Base-by-base conservation (phyloP, 2,888 invertebrate genomes). In the Diplazon laetatorius region DNA sequence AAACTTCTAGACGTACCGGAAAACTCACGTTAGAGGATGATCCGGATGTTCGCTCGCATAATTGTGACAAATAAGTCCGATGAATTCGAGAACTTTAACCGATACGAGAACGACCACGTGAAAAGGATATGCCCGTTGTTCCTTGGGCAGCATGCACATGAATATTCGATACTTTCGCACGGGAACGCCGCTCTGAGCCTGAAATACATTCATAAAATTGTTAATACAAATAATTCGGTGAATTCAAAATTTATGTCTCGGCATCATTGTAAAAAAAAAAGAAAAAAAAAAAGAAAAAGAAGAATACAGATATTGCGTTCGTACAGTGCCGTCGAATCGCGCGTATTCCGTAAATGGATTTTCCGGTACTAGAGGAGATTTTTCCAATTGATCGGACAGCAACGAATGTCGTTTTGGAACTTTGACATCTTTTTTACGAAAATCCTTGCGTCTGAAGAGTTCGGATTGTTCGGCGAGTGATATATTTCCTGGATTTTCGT, bases 1-100 rank as follows among this genome's bases (percentile, higher is more conserved):
- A n/a, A n/a, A n/a, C n/a, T n/a, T n/a, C n/a, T n/a, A n/a, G n/a
- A n/a, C n/a, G n/a, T n/a, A n/a, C n/a, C n/a, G n/a, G 16, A 74
- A n/a, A 57, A 85, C 86, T 82, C 79, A 92, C 92, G 91, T 90
- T 37, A 92, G 84, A 48, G 85, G 85, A 78, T 91, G 89, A 82
- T 91, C 89, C 0, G 91, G 88, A 87, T 91, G 89, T 78, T 92
- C 91, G 69, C 87, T 87, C 4, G 91, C 88, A 81, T 94, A 95
- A 92, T 97, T 96, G 89, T 97, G 97, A 91, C 98, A 96, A 85
- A 97, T 97, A 69, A 98, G 94, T 39, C 99, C 99, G 88, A 99
- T 97, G 37, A 98, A 93, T 89, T 99, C 98, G 85, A 94, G 93
- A 70, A 98, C 96, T 92, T 96, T 97, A 25, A 98, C 97, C 85